Conservation (phyloP, 2,888 invertebrate species). For the Cepaea hortensis region DNA sequence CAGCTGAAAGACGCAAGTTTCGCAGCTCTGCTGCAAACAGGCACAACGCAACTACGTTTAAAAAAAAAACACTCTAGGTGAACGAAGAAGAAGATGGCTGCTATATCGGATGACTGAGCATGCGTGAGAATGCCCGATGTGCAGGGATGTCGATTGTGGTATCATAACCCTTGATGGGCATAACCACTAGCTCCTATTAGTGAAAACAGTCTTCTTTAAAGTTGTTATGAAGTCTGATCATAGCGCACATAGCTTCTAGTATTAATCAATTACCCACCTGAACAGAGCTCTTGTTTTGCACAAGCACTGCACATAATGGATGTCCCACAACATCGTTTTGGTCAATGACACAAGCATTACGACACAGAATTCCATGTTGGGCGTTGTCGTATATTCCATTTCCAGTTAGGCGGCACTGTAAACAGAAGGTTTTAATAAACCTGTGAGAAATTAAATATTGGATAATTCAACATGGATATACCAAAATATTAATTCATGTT, state of each 20-base stretch:
- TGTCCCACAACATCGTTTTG: conserved; percentile 70
- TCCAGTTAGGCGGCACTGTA: conserved; percentile 55
- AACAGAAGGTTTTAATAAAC: neutral
- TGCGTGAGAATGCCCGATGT: no score
- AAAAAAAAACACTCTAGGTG: no score
- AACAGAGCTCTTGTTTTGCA: conserved; percentile 52
- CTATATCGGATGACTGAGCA: no score
- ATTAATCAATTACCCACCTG: conserved; percentile 50
- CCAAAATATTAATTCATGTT: no score
- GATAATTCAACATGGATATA: neutral
- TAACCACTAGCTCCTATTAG: no score
- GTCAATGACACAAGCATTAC: conserved; percentile 58
- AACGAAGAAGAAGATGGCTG: no score
- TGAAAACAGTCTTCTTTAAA: neutral
- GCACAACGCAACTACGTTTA: no score
- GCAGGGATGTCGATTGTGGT: no score
- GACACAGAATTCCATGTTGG: conserved; percentile 65
- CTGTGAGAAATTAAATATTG: neutral
- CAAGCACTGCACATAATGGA: conserved; percentile 57
- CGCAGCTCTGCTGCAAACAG: no score
- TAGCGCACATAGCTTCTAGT: neutral
- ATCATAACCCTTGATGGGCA: no score
- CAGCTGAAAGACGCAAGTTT: no score
- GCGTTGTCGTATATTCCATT: conserved; percentile 72
- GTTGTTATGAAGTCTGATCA: neutral